Evolutionary conservation across 2,888 invertebrate genomes (phyloP).

Genomic region (Anarsia innoxiella): DNA sequence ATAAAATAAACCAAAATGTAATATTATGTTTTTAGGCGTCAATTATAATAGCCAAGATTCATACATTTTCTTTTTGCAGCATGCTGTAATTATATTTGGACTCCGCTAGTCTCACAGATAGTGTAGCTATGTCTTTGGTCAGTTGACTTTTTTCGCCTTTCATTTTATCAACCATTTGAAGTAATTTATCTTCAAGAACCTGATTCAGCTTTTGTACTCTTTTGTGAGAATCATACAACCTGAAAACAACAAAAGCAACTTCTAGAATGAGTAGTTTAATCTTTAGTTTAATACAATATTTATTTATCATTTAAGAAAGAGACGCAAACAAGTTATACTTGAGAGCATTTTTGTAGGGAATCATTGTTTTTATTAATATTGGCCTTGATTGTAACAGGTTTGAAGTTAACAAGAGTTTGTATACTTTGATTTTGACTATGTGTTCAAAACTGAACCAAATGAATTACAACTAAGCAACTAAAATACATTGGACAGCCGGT

Average conservation of each 20-base stretch:
- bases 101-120: slow-evolving; percentile 88
- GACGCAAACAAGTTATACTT: too few species aligned
- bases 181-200: slow-evolving; percentile 93
- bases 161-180: slow-evolving; percentile 93
- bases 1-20: background rate
- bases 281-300: too few species aligned
- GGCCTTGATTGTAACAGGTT: too few species aligned
- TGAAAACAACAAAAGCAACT: slow-evolving; percentile 38
- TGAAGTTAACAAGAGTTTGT: too few species aligned
- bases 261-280: too few species aligned
- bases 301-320: too few species aligned
- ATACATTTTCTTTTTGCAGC: slow-evolving; percentile 90
- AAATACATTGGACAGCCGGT: too few species aligned
- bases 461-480: too few species aligned
- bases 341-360: too few species aligned
- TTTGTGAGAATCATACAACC: slow-evolving; percentile 94
- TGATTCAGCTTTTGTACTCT: slow-evolving; percentile 96
- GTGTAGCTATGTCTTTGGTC: slow-evolving; percentile 89
- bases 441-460: too few species aligned
- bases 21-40: background rate
- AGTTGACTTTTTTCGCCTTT: slow-evolving; percentile 91
- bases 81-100: slow-evolving; percentile 89
- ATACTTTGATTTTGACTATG: too few species aligned
- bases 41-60: slow-evolving; percentile 24
- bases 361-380: too few species aligned